Evolutionary conservation across 2,113 vertebrate species (phyloP), one percentile per base, ranked within the genome.

Genomic region (Stictonetta naevosa): DNA sequence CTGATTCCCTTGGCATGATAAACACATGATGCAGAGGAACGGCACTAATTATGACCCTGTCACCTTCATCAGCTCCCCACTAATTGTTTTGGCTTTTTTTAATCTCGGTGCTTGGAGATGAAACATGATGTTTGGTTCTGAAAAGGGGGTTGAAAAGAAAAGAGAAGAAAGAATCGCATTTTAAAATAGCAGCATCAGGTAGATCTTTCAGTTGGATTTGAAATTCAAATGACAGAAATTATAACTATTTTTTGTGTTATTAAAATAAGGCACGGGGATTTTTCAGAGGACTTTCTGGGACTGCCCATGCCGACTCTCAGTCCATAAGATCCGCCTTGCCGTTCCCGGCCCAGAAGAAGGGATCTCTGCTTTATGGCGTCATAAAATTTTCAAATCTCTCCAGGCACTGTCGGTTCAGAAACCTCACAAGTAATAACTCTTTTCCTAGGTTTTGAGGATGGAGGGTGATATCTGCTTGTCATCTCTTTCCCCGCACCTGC

Each of bases 11-110:
- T 80, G 84, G 91, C 94, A 94, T 93, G 95, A 93, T 90, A 86
- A 94, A 87, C 94, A 82, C 60, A 96, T 95, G 95, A 92, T 95
- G 93, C 67, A 94, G 97, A 95, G 92, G 96, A 97, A 93, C 97
- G 82, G 97, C 95, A 96, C 92, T 98, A 98, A 98, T 97, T 98
- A 97, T 92, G 98, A 96, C 97, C 97, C 97, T 98, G 98, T 98
- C 97, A 97, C 97, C 97, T 96, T 95, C 89, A 11, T 98, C 97
- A 97, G 97, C 98, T 97, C 97, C 96, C 92, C 97, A 97, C 96
- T 95, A 96, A 96, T 94, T 98, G 97, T 64, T 96, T 93, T 90
- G 94, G 95, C 92, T 94, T 96, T 97, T 95, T 93, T 64, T 97
- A 95, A 86, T 58, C 97, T 97, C 93, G 13, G 72, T 62, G 94